Base-by-base conservation (phyloP, 2,113 vertebrate genomes). In the Odobenus rosmarus region DNA sequence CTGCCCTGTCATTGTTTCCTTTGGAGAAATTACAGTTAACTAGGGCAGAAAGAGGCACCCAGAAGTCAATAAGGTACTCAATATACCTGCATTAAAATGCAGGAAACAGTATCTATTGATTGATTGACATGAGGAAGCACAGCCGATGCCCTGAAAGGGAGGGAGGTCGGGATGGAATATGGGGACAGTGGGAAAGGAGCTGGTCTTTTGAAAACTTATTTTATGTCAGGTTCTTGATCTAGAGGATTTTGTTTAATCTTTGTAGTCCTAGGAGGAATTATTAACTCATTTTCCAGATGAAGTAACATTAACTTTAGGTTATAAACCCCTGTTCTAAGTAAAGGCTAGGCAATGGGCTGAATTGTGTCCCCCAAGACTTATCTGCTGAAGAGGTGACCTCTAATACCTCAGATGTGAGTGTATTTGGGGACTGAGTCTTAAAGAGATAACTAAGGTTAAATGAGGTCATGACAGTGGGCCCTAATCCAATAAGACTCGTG, bases 231-330 rank as follows among this genome's bases (percentile, higher is more conserved):
- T 36, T 90, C 74, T 96, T 88, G 36, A 90, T 67, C 31, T 81
- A 76, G 6, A 85, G 51, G 26, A 74, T 93, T 97, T 95, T 91
- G 18, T 69, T 95, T 92, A 90, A 81, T 95, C 57, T 31, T 90
- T 67, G 21, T 90, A 90, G 69, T 92, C 62, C 85, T 76, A 71
- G 24, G 67, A 92, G 83, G 77, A 49, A 85, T 95, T 64, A 93
- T 74, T 71, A 93, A 61, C n/a, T 93, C 46, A 31, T 76, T 74
- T 92, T 85, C 36, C 11, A 93, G 61, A 92, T 69, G 49, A 92
- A 16, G 33, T 88, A 74, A 85, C 26, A 3, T 84, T 93, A 83
- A 95, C 33, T 74, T 79, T 61, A 39, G 51, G n/a, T 83, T 86
- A 93, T 5, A 92, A 88, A 82, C 10, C 8, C 57, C 15, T 57